These are phyloP conservation scores for Drosophila orosa DNA, from an alignment of 1,140 invertebrate genomes.

Conservation along the genomic window DNA sequence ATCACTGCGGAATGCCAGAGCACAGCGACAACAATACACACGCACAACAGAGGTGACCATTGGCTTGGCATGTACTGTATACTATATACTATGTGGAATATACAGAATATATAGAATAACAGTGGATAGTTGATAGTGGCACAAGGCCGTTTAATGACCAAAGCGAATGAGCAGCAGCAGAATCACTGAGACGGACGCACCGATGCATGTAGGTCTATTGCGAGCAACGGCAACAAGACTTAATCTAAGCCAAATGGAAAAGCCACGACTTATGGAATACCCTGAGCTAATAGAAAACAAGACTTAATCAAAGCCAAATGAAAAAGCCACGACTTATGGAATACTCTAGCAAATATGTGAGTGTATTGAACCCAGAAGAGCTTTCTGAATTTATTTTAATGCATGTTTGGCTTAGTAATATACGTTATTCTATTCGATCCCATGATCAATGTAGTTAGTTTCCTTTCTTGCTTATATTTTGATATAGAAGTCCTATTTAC, in stretches of 20 bases:
- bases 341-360: conserved; percentile 15
- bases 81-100: conserved; percentile 7
- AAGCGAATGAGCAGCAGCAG: conserved; percentile 40
- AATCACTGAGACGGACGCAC: conserved; percentile 29
- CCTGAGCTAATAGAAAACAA: too few relatives aligned
- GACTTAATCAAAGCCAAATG: not conserved
- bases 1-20: conserved; percentile 43
- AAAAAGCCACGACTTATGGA: not conserved
- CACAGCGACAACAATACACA: conserved; percentile 40
- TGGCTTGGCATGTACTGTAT: conserved; percentile 7
- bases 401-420: not conserved
- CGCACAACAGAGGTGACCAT: conserved; percentile 32
- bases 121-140: conserved; percentile 45
- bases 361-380: not conserved
- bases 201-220: conserved; percentile 66
- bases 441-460: not conserved
- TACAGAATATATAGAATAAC: conserved; percentile 9
- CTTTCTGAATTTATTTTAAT: not conserved
- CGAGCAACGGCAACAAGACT: conserved; percentile 21
- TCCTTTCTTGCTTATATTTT: too few relatives aligned
- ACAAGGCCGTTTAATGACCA: conserved; percentile 79
- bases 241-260: not conserved
- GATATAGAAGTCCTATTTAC: too few relatives aligned
- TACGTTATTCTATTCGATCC: too few relatives aligned
- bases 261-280: not conserved